Conservation (phyloP, 2,888 invertebrate genomes). For the Trichopoda pennipes region DNA sequence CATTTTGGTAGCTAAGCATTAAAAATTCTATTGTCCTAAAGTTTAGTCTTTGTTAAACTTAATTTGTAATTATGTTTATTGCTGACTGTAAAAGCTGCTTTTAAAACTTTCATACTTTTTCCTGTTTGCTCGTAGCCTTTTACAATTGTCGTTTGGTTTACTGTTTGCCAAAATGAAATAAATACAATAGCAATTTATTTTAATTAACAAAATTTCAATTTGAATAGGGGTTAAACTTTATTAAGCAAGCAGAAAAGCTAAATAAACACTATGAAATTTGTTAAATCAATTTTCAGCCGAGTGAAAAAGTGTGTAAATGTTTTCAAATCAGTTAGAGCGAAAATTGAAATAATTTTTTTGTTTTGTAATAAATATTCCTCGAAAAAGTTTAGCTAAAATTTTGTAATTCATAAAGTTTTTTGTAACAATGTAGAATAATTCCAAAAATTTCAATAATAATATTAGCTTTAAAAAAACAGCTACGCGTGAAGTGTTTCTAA, state of each 20-base stretch:
- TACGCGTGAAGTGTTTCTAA: no score
- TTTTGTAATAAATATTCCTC: conserved; percentile 29
- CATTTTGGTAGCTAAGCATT: no score
- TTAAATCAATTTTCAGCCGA: neutral
- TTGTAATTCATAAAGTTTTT: neutral
- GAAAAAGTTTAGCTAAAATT: conserved; percentile 16
- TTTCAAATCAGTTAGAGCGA: neutral
- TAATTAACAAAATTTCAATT: conserved; percentile 61
- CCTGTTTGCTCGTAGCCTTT: neutral
- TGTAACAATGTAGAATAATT: neutral
- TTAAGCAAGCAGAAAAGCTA: conserved; percentile 3
- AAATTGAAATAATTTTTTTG: neutral
- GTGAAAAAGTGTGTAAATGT: conserved; percentile 32
- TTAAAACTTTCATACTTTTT: conserved; percentile 21
- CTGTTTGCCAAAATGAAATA: neutral
- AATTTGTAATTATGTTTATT: conserved; percentile 16
- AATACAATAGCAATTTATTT: conserved; percentile 60
- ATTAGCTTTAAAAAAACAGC: no score
- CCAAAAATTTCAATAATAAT: no score
- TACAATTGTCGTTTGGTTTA: neutral
- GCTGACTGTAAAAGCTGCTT: conserved; percentile 11
- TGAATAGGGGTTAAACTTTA: conserved; percentile 18
- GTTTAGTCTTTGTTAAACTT: neutral
- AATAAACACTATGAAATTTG: conserved; percentile 12
- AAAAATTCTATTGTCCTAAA: neutral